Base-by-base conservation (phyloP, 2,797 vertebrate species). In the Acomys russatus region DNA sequence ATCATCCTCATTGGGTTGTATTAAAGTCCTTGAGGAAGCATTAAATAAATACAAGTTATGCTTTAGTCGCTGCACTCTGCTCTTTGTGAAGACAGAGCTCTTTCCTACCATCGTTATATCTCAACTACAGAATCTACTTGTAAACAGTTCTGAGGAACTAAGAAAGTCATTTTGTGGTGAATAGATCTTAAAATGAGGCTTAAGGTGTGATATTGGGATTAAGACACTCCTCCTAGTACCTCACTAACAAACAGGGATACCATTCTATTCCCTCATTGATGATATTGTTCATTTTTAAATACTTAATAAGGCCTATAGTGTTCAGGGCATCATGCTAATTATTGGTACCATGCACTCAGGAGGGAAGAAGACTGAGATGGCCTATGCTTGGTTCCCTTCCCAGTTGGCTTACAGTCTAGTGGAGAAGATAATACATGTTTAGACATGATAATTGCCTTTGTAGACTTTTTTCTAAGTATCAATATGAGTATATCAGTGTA, bases 161-260 rank as follows among this genome's bases (percentile, higher is more conserved):
- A 91, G 66, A 88, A 97, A 92, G 49, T 10, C n/a, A 92, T 94
- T 94, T 96, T 83, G 83, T 87, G 82, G 49, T 89, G 93, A 89
- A 25, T 11, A 56, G 82, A 56, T 71, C 30, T 80, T 91, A 89
- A 94, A 91, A 38, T 0, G 70, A n/a, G 59, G 18, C 83, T 94
- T 83, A 64, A 85, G 51, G 78, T 66, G 38, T 78, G 56, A 83
- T 85, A 54, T 71, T 88, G 88, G 38, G 96, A 86, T 17, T 76
- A 63, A 92, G 9, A 20, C 84, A 10, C 3, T 74, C 11, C 70
- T 95, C 73, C 64, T 85, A 68, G 11, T 59, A 49, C 85, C 25
- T 95, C 68, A 76, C 22, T 90, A 87, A 76, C 25, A 88, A 90
- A 70, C 17, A 82, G 79, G 61, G 22, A 59, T 54, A 56, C 77